Percentiles rank a stretch among this genome's conserved stretches.
These are phyloP conservation scores for Diarsia dahlii DNA, from an alignment of 2,888 invertebrate genomes.

Conservation along the genomic window DNA sequence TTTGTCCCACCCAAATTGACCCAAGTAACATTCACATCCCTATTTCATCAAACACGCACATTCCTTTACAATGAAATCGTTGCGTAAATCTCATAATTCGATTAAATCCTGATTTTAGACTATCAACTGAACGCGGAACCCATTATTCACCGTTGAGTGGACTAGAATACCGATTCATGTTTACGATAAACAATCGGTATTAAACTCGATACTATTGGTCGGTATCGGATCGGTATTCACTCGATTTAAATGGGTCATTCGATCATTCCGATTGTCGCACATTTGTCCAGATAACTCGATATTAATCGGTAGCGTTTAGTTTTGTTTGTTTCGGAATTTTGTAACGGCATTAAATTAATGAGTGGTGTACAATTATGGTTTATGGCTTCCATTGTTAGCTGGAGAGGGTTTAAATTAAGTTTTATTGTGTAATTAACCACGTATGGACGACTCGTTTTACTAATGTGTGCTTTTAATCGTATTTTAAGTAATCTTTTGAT, in stretches of 20 bases:
- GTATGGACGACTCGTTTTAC: constrained; percentile 1
- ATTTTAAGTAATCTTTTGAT: background rate
- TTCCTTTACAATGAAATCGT: constrained; percentile 38
- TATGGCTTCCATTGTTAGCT: constrained; percentile 16
- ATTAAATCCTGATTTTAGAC: constrained; percentile 52
- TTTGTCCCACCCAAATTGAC: background rate
- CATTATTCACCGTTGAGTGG: constrained; percentile 62
- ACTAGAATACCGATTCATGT: constrained; percentile 58
- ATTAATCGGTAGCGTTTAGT: constrained; percentile 53
- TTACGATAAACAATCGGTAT: constrained; percentile 67
- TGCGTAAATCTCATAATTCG: constrained; percentile 49
- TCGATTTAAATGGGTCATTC: constrained; percentile 69
- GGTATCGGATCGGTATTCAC: constrained; percentile 56
- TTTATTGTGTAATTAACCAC: constrained; percentile 20
- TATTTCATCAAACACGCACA: constrained; percentile 7
- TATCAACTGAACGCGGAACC: constrained; percentile 49
- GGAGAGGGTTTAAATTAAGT: constrained; percentile 7
- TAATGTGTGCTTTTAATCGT: background rate
- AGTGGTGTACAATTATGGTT: constrained; percentile 15
- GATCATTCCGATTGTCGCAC: constrained; percentile 64
- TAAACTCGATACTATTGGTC: constrained; percentile 60
- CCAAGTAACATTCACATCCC: background rate
- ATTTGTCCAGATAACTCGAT: constrained; percentile 63
- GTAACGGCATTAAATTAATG: constrained; percentile 34
- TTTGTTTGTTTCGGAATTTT: constrained; percentile 44